Evolutionary conservation across 2,888 invertebrate genomes (phyloP).

Genomic region (Thymelicus sylvestris): DNA sequence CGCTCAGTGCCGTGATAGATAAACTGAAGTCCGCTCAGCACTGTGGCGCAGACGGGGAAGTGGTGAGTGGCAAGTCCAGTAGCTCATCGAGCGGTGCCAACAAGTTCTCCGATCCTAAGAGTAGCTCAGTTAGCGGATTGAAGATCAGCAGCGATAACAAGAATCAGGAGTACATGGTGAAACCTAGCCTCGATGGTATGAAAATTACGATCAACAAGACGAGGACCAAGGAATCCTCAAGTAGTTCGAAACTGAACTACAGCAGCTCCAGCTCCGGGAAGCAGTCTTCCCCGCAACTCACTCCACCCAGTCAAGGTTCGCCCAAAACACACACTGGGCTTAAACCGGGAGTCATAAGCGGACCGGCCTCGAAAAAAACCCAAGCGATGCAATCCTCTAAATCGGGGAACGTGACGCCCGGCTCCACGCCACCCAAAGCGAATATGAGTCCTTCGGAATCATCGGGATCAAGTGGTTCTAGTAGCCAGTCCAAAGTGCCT

Average conservation of each 20-base stretch:
- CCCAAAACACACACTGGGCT: conserved; percentile 92
- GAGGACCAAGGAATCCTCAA: conserved; percentile 88
- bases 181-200: conserved; percentile 94
- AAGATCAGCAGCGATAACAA: conserved; percentile 80
- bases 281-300: conserved; percentile 77
- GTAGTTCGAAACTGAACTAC: conserved; percentile 74
- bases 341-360: conserved; percentile 94
- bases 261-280: conserved; percentile 75
- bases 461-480: conserved; percentile 56
- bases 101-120: conserved; percentile 80
- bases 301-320: conserved; percentile 86
- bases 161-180: conserved; percentile 95
- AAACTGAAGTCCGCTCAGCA: conserved; percentile 92
- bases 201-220: conserved; percentile 97
- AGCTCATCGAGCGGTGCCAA: conserved; percentile 67
- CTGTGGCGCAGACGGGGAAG: conserved; percentile 82
- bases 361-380: conserved; percentile 93
- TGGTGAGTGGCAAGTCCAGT: conserved; percentile 74
- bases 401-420: conserved; percentile 63
- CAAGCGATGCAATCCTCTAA: conserved; percentile 85
- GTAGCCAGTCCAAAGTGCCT: conserved; percentile 75
- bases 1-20: conserved; percentile 94
- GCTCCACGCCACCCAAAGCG: conserved; percentile 76
- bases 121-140: conserved; percentile 67
- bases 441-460: conserved; percentile 73